phyloP scores from a whole-genome alignment of 2,113 vertebrate genomes.

The Gambusia holbrooki region DNA sequence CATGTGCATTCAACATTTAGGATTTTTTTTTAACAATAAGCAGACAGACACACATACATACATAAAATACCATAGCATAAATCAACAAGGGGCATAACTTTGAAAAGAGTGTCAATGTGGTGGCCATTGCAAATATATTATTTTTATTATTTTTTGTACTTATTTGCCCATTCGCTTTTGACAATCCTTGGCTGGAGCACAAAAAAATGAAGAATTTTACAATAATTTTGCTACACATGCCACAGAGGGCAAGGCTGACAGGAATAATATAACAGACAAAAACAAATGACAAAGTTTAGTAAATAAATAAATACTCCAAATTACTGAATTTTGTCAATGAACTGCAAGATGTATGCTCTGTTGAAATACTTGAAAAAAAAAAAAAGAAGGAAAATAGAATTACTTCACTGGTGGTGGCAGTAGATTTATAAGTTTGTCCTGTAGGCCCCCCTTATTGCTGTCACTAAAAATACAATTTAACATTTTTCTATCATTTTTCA shows the following conservation, averaged over 20 bases:
- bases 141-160: too few species aligned
- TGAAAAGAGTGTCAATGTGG: too few species aligned
- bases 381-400: neutral
- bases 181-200: too few species aligned
- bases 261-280: too few species aligned
- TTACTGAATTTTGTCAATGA: neutral
- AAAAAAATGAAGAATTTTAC: too few species aligned
- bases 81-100: too few species aligned
- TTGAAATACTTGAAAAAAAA: neutral
- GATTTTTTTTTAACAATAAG: conserved; percentile 25
- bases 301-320: too few species aligned
- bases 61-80: neutral
- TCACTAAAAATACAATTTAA: neutral
- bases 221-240: too few species aligned
- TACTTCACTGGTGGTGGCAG: neutral
- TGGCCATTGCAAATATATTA: too few species aligned
- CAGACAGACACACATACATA: conserved; percentile 11
- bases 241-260: too few species aligned
- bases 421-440: neutral
- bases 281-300: too few species aligned
- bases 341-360: neutral
- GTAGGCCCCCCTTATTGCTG: neutral
- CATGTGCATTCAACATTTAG: conserved; percentile 31
- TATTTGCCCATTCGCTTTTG: too few species aligned
- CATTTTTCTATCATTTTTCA: neutral